Base-by-base conservation (phyloP, 1,140 invertebrate genomes). In the Drosophila insularis region DNA sequence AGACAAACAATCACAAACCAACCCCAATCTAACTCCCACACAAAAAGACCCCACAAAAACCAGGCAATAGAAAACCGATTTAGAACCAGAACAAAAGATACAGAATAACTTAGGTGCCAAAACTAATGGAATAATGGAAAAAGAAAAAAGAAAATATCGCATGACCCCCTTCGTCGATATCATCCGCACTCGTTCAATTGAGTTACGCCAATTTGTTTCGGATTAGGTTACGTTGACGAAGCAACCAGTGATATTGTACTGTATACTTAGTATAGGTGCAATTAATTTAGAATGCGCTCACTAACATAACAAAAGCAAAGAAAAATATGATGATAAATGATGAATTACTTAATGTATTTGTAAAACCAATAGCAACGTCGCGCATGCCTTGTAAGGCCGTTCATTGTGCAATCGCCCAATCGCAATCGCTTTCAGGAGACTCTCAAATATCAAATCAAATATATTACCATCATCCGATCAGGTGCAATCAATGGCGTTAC, bases 181-280 rank as follows among this genome's bases (percentile, higher is more conserved):
- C 72, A 76, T 59, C 68, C 55, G 71, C 80, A 82, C 72, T 71
- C 68, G 76, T 82, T 87, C 62, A 84, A 87, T 89, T 90, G 66
- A 76, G 74, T 81, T 80, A 78, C 55, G 68, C 46, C 78, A 76
- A 84, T 72, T 87, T 87, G 84, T 89, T 89, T 89, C 84, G 80
- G 80, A 84, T 78, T 89, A 87, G 84, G 85, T 89, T 89, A 89
- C 80, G 85, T 80, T 89, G 84, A 84, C 78, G 89, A 91, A 91
- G 89, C 90, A 91, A 91, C 89, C 90, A 91, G 90, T 91, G 90
- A 91, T 91, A 91, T 91, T 91, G 90, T 91, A 87, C 90, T 91
- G 78, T 91, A 91, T 91, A 91, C 90, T 80, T 91, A 91, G 90
- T 91, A 91, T 91, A 91, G 90, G 90, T 91, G 89, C 90, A 91